Conservation (phyloP, 2,888 invertebrate species). For the Mycalesis mineus region DNA sequence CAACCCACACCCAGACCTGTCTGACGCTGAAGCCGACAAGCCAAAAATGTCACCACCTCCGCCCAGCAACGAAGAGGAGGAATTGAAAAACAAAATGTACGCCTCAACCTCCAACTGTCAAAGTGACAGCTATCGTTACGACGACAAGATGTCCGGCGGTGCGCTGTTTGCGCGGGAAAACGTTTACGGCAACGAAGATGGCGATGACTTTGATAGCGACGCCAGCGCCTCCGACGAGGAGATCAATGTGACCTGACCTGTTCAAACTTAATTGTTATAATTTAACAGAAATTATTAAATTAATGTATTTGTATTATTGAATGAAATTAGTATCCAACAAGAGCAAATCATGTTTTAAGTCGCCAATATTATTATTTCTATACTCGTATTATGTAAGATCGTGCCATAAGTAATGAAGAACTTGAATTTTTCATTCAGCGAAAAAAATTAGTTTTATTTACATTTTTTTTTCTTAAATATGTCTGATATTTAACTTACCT, state of each 20-base stretch:
- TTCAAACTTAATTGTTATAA: constrained; percentile 35
- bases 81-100: constrained; percentile 54
- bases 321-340: too few species aligned
- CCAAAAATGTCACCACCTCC: constrained; percentile 82
- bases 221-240: constrained; percentile 87
- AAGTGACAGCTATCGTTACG: constrained; percentile 52
- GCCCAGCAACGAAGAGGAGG: constrained; percentile 62
- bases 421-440: too few species aligned
- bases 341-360: too few species aligned
- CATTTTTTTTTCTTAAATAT: too few species aligned
- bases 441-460: too few species aligned
- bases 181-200: constrained; percentile 57
- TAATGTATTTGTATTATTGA: too few species aligned
- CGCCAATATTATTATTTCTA: too few species aligned
- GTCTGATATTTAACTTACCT: too few species aligned
- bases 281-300: background rate
- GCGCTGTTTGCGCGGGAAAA: constrained; percentile 51
- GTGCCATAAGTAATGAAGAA: too few species aligned
- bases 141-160: constrained; percentile 59
- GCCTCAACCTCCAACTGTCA: constrained; percentile 54
- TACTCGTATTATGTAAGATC: too few species aligned
- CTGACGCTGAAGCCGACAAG: constrained; percentile 91
- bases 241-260: constrained; percentile 91
- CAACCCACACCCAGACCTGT: constrained; percentile 96
- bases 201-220: constrained; percentile 71